These are phyloP conservation scores for Rhizomys pruinosus DNA, from an alignment of 2,113 vertebrate genomes.

Conservation along the genomic window DNA sequence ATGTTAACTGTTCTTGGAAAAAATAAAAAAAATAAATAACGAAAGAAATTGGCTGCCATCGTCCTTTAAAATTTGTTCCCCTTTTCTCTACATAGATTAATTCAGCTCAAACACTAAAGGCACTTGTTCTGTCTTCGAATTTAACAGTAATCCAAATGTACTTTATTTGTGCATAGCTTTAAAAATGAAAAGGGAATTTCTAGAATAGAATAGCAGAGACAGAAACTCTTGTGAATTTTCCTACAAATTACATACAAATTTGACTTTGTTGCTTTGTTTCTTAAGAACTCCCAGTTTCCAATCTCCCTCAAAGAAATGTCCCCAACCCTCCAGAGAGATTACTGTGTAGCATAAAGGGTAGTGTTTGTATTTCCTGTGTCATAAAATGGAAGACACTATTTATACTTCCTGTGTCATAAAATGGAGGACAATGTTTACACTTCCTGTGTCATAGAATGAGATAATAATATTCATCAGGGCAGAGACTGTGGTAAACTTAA, in stretches of 20 bases:
- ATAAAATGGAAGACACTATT: background rate
- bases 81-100: constrained; percentile 5
- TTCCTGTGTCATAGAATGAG: constrained; percentile 49
- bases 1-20: constrained; percentile 83
- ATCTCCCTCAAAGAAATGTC: constrained; percentile 61
- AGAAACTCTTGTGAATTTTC: constrained; percentile 24
- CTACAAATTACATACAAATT: constrained; percentile 50
- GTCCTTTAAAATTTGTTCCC: constrained; percentile 79
- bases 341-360: background rate
- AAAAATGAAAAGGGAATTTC: constrained; percentile 17
- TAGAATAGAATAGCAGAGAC: background rate
- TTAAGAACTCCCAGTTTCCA: constrained; percentile 67
- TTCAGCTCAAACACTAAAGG: constrained; percentile 29
- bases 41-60: constrained; percentile 79
- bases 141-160: background rate
- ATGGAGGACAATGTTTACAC: background rate
- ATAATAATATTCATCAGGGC: constrained; percentile 55
- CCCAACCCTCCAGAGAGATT: background rate
- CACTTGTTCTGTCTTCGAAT: constrained; percentile 48
- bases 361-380: constrained; percentile 1
- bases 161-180: background rate
- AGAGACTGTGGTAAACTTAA: constrained; percentile 41
- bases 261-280: constrained; percentile 55
- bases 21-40: constrained; percentile 77
- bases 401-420: constrained; percentile 22